Conservation (phyloP, 2,888 invertebrate genomes). For the Hofmannophila pseudospretella region DNA sequence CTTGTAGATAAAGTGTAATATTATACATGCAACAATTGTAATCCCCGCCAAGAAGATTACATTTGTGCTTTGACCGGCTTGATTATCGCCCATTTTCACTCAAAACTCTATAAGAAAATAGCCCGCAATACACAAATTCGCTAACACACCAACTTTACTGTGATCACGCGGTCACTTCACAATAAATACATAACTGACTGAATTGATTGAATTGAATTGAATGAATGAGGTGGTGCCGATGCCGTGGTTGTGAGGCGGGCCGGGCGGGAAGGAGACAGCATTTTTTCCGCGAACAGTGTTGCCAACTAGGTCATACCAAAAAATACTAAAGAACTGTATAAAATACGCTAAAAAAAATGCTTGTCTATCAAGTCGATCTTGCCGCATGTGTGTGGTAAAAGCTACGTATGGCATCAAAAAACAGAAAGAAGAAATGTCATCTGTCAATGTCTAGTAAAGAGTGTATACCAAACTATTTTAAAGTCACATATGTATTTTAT, state of each 20-base stretch:
- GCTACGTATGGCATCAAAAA: too few species aligned
- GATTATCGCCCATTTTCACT: conserved; percentile 67
- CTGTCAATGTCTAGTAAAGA: too few species aligned
- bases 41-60: conserved; percentile 43
- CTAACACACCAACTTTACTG: too few species aligned
- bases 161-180: conserved; percentile 58
- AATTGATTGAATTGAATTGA: conserved; percentile 18
- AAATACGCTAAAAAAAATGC: too few species aligned
- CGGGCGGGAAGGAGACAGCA: conserved; percentile 16
- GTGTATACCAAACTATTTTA: too few species aligned
- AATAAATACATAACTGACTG: conserved; percentile 37
- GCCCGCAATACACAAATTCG: conserved; percentile 23
- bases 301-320: too few species aligned
- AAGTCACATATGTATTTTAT: too few species aligned
- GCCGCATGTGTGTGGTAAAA: too few species aligned
- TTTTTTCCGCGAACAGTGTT: neutral
- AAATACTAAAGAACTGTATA: too few species aligned
- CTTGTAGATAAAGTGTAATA: conserved; percentile 60
- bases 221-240: too few species aligned
- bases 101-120: conserved; percentile 43
- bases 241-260: conserved; percentile 17
- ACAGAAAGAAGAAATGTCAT: too few species aligned
- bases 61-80: conserved; percentile 52
- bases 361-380: too few species aligned
- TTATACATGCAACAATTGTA: conserved; percentile 49